Evolutionary conservation across 1,140 invertebrate species (phyloP).

Genomic region (Drosophila erecta): DNA sequence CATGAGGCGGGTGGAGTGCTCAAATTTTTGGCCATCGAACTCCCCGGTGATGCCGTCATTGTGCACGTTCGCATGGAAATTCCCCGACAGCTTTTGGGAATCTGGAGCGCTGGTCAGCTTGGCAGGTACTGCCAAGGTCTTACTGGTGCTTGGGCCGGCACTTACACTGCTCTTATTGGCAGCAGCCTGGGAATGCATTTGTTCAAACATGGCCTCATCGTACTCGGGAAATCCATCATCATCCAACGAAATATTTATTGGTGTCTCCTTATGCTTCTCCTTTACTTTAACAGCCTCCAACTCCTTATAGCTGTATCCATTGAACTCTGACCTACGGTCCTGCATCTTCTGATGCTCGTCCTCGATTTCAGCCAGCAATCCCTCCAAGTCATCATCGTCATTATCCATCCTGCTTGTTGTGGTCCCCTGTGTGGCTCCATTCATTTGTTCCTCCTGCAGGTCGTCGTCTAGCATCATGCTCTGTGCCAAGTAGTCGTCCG

Average conservation of each 20-base stretch:
- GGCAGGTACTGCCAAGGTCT: slow-evolving; percentile 4
- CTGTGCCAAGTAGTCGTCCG: slow-evolving; percentile 54
- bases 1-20: slow-evolving; percentile 89
- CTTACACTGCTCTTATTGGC: slow-evolving; percentile 12
- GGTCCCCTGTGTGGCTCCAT: slow-evolving; percentile 18
- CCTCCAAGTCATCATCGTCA: slow-evolving; percentile 65
- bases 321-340: slow-evolving; percentile 67
- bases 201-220: slow-evolving; percentile 69
- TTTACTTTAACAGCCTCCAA: slow-evolving; percentile 18
- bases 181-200: slow-evolving; percentile 55
- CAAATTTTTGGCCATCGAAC: slow-evolving; percentile 90
- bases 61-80: slow-evolving; percentile 89
- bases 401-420: slow-evolving; percentile 5
- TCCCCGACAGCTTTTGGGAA: slow-evolving; percentile 82
- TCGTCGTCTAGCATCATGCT: slow-evolving; percentile 65
- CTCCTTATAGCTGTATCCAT: slow-evolving; percentile 49
- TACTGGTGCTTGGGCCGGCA: background rate
- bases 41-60: slow-evolving; percentile 92
- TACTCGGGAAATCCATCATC: slow-evolving; percentile 79
- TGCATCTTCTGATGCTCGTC: slow-evolving; percentile 58
- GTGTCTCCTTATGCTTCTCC: slow-evolving; percentile 3
- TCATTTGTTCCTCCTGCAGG: slow-evolving; percentile 53
- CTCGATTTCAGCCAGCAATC: slow-evolving; percentile 60
- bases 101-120: slow-evolving; percentile 2
- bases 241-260: slow-evolving; percentile 35